phyloP scores from a whole-genome alignment of 2,888 invertebrate species.

The Phalera bucephala region DNA sequence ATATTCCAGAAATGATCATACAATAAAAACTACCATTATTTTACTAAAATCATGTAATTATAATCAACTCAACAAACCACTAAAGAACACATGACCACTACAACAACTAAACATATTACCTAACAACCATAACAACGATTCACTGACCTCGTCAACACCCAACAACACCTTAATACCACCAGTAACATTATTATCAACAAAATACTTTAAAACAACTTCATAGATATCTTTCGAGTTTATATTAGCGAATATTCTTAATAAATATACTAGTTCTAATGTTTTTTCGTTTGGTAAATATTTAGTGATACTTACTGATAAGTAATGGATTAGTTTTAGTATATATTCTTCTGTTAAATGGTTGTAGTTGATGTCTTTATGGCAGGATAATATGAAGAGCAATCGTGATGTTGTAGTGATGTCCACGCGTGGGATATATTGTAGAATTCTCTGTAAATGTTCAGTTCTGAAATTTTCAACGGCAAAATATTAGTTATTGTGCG shows the following conservation, averaged over 20 bases:
- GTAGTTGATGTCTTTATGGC: conserved; percentile 47
- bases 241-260: conserved; percentile 59
- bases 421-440: conserved; percentile 30
- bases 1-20: no score
- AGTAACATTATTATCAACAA: conserved; percentile 32
- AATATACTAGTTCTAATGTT: conserved; percentile 39
- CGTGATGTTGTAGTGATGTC: conserved; percentile 31
- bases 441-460: conserved; percentile 43
- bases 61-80: conserved; percentile 20
- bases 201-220: conserved; percentile 33
- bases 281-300: conserved; percentile 19
- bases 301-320: conserved; percentile 30
- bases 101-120: conserved; percentile 55
- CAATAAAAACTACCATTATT: no score
- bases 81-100: conserved; percentile 38
- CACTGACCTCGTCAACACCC: conserved; percentile 25
- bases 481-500: neutral
- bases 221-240: conserved; percentile 30
- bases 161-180: conserved; percentile 34
- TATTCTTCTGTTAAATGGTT: conserved; percentile 29
- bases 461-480: conserved; percentile 41
- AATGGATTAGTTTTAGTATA: conserved; percentile 33
- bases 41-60: no score
- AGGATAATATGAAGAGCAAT: conserved; percentile 58
- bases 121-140: conserved; percentile 56